Evolutionary conservation across 2,888 invertebrate genomes (phyloP), one percentile per base, ranked within the genome.

Genomic region (Belgica antarctica): DNA sequence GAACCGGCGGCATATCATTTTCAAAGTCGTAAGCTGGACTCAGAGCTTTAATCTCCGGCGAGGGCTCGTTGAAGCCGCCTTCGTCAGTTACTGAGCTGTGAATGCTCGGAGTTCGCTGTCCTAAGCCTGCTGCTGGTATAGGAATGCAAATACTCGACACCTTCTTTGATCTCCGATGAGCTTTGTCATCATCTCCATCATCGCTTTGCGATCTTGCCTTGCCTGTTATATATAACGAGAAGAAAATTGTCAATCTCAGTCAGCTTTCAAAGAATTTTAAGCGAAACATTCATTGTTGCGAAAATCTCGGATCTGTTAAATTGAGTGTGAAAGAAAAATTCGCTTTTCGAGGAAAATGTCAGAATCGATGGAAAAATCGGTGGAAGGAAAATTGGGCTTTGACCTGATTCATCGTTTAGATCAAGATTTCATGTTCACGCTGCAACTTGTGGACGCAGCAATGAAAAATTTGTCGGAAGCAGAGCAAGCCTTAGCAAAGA

Each of bases 51-150:
- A 88, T 85, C 78, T 87, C 87, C 15, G 87, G 87, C 72, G 85
- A 86, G 24, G 87, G 87, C 78, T 88, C 88, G 79, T 88, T 87
- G 80, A 87, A 87, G 63, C 88, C 87, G 68, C 87, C 87, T 74
- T 88, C 88, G 78, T 88, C 88, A 62, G 77, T 78, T n/a, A 75
- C 72, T 73, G 83, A 84, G 74, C 89, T 89, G 63, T 89, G 84
- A 72, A 89, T 85, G 72, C 89, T 89, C 12, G 88, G 81, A 75
- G 84, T 86, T 73, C 83, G 84, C 71, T 82, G 86, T 74, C 86
- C 85, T 73, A 86, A 75, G 25, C 86, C 86, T 19, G 86, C 85
- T 12, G 86, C 85, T 72, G 85, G 85, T 76, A 87, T 81, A 77
- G 86, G 85, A 65, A 87, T 78, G 24, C 84, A 85, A 73, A 86